Evolutionary conservation across 1,140 invertebrate species (phyloP), one percentile per base, ranked within the genome.

Genomic region (Diachasma alloeum): DNA sequence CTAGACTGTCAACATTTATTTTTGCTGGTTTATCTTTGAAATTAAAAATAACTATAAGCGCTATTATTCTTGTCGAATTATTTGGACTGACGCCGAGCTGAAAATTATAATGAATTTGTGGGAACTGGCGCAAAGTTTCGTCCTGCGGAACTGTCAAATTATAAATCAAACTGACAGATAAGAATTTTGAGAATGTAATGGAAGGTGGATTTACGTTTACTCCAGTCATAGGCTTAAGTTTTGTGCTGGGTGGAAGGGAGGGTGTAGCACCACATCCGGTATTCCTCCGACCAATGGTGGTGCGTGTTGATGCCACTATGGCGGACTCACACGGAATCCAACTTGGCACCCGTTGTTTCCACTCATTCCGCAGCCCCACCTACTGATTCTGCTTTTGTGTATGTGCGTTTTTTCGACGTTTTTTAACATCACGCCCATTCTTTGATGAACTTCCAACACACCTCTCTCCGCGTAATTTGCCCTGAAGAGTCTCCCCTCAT

Each of bases 281-380:
- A 15, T 72, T 63, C 8, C 26, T n/a, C 22, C 75, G 15, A 72
- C 75, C 75, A 76, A 76, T 76, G 56, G 22, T 39, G 13, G 17
- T 72, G 42, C 66, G 67, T 70, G 36, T 66, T n/a, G 37, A 48
- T 9, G 17, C 69, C 70, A 72, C 69, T 68, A 76, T 76, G 75
- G 75, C 75, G 36, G 72, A 42, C 44, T 56, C 36, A 48, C 48
- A 36, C 19, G 69, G 63, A 76, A 39, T 39, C 2, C 56, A 76
- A 36, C 68, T 72, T 76, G 53, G 66, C 63, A 75, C 44, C 66
- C 66, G 73, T 66, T 70, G 75, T 76, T 76, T 76, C 75, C 75
- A 69, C 36, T 76, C 75, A 44, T 76, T 78, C 19, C 63, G 9
- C 74, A 67, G 56, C 63, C 42, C 63, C 56, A 66, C 63, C 59